Conservation (phyloP, 2,888 invertebrate genomes). For the Habrosyne pyritoides region DNA sequence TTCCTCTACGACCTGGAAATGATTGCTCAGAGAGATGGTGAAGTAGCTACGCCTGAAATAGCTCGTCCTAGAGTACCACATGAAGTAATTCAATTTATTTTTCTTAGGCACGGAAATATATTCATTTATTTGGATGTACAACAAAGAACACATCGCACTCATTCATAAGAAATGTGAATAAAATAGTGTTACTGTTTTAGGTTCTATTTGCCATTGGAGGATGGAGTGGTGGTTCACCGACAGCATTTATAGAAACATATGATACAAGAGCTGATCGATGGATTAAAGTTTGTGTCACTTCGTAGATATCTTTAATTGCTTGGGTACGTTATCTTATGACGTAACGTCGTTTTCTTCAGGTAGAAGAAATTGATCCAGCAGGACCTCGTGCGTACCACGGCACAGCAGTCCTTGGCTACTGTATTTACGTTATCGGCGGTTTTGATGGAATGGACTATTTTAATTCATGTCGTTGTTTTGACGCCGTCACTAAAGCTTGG, state of each 20-base stretch:
- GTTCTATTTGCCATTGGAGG: constrained; percentile 89
- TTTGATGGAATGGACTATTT: constrained; percentile 96
- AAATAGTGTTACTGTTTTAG: constrained; percentile 37
- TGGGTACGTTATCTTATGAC: neutral
- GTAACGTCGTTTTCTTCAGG: constrained; percentile 56
- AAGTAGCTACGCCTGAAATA: constrained; percentile 92
- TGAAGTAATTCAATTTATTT: constrained; percentile 76
- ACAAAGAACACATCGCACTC: no score
- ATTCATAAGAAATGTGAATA: neutral
- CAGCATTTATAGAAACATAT: constrained; percentile 93
- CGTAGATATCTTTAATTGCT: neutral
- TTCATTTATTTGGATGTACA: no score
- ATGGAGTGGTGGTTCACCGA: constrained; percentile 87
- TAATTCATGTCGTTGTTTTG: constrained; percentile 93
- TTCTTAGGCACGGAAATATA: neutral
- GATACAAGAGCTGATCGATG: constrained; percentile 95
- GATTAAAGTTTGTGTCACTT: constrained; percentile 84
- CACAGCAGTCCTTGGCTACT: constrained; percentile 92
- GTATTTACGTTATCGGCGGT: constrained; percentile 95
- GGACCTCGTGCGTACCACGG: constrained; percentile 97
- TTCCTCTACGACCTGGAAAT: constrained; percentile 96
- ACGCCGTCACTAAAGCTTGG: constrained; percentile 93
- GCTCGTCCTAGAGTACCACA: constrained; percentile 93
- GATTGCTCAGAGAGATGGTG: constrained; percentile 90
- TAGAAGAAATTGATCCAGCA: constrained; percentile 90